phyloP scores from a whole-genome alignment of 2,113 vertebrate genomes.

The Alectura lathami region DNA sequence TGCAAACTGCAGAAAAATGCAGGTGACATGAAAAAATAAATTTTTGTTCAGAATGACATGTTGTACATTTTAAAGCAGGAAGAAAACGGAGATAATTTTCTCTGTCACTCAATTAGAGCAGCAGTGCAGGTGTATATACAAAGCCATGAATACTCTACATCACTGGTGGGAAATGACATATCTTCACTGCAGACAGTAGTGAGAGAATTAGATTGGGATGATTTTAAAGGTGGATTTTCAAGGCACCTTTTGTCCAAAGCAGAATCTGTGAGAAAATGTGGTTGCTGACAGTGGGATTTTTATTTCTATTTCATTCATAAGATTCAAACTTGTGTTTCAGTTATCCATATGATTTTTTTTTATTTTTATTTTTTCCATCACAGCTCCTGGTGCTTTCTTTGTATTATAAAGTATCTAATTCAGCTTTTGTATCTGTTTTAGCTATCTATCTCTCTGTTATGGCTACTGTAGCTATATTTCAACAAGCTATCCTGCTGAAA shows the following conservation, averaged over 20 bases:
- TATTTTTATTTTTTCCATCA: not conserved
- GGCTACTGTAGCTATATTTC: not conserved
- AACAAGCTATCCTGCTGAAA: not conserved
- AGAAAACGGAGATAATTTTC: not conserved
- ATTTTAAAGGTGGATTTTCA: not conserved
- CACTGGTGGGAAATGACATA: not conserved
- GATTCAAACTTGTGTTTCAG: not conserved
- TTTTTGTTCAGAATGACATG: not conserved
- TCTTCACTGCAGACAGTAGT: not conserved
- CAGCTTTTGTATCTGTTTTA: not conserved
- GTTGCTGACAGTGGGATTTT: not conserved
- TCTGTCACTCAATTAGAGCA: not conserved
- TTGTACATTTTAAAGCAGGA: not conserved
- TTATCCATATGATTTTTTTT: not conserved
- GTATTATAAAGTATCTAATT: not conserved
- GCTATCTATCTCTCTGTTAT: slow-evolving; percentile 10
- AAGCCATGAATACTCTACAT: not conserved
- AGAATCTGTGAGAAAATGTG: not conserved
- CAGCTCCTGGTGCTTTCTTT: not conserved
- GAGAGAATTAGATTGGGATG: not conserved
- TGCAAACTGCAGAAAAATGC: not conserved
- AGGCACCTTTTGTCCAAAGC: not conserved
- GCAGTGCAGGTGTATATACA: not conserved
- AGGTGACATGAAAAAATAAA: not conserved
- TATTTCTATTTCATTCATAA: not conserved